phyloP scores from a whole-genome alignment of 1,140 invertebrate species.

The Phenacoccus solenopsis region DNA sequence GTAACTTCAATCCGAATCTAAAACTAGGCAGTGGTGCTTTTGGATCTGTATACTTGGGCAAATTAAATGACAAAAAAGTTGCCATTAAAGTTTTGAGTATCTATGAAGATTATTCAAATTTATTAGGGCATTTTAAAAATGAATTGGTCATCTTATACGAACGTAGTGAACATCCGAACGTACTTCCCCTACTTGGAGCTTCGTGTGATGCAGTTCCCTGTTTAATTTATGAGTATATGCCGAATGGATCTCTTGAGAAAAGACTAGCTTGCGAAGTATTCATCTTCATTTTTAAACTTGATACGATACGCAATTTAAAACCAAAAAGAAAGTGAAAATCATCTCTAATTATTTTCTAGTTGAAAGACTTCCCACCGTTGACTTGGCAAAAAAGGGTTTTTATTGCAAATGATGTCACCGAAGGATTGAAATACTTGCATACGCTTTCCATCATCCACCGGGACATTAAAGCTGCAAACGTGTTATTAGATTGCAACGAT shows the following conservation, averaged over 20 bases:
- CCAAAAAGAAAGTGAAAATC: too few species aligned
- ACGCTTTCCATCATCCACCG: constrained; percentile 45
- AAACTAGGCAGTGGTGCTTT: constrained; percentile 22
- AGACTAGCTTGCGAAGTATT: constrained; percentile 38
- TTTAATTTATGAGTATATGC: constrained; percentile 54
- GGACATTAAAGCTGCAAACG: constrained; percentile 65
- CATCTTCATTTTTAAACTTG: too few species aligned
- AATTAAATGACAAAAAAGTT: constrained; percentile 15
- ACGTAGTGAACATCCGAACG: constrained; percentile 35
- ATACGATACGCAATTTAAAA: too few species aligned
- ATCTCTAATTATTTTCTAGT: too few species aligned
- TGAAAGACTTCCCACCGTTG: constrained; percentile 32
- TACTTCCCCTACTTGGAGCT: constrained; percentile 50
- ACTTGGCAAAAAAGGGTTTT: constrained; percentile 39
- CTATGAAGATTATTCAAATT: constrained; percentile 12
- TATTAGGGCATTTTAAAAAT: constrained; percentile 21
- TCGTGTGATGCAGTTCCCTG: constrained; percentile 48
- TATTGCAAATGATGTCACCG: constrained; percentile 46
- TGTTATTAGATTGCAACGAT: constrained; percentile 48
- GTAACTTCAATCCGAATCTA: constrained; percentile 20
- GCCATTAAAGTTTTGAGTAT: constrained; percentile 22
- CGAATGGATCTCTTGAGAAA: constrained; percentile 51
- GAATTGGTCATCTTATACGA: constrained; percentile 21
- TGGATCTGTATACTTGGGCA: constrained; percentile 21
- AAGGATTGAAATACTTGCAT: constrained; percentile 50